phyloP scores from a whole-genome alignment of 2,113 vertebrate genomes.

The Malurus melanocephalus region DNA sequence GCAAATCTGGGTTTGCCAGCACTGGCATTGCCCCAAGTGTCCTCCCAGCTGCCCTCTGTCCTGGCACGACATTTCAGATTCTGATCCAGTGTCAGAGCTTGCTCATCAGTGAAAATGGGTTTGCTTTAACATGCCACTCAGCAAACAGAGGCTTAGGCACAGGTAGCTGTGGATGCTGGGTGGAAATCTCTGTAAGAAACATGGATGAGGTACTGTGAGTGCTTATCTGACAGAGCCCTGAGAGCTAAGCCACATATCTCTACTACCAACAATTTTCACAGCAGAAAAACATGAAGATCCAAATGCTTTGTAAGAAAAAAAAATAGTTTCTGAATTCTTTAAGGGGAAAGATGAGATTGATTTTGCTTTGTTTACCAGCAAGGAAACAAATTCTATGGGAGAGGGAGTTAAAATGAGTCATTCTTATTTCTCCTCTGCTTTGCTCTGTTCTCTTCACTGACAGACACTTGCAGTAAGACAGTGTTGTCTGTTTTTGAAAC shows the following conservation, averaged over 20 bases:
- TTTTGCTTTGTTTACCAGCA: constrained; percentile 31
- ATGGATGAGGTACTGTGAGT: neutral
- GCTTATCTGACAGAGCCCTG: neutral
- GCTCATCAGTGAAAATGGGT: neutral
- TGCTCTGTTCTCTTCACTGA: neutral
- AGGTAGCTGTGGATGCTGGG: neutral
- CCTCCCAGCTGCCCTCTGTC: neutral
- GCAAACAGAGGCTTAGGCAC: neutral
- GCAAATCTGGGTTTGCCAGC: neutral
- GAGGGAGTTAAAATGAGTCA: neutral
- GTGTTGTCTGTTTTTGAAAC: neutral
- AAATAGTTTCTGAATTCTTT: constrained; percentile 3
- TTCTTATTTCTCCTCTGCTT: neutral
- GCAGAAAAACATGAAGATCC: neutral
- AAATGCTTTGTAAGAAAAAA: neutral
- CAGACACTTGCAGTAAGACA: neutral
- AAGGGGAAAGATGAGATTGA: constrained; percentile 5
- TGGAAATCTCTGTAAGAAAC: neutral
- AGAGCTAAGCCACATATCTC: neutral
- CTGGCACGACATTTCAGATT: neutral
- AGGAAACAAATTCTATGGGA: neutral
- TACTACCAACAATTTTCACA: neutral
- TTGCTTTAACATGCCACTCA: neutral
- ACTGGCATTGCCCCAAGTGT: neutral
- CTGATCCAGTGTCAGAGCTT: neutral